Evolutionary conservation across 2,888 invertebrate genomes (phyloP).

Genomic region (Orgyia antiqua): DNA sequence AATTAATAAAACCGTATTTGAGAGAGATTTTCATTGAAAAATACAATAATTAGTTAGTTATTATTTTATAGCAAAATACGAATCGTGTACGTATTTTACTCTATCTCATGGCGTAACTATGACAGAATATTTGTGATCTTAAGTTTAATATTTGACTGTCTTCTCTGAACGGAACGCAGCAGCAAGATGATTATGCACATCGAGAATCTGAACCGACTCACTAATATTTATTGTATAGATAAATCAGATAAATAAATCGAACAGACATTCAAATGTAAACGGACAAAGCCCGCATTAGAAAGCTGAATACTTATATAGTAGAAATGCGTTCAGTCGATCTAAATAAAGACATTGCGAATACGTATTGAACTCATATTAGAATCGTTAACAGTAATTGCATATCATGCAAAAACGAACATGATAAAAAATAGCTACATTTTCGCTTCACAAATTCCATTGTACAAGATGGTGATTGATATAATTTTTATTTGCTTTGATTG

Average conservation of each 20-base stretch:
- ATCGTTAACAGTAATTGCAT: constrained; percentile 60
- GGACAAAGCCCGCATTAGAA: constrained; percentile 62
- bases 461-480: constrained; percentile 53
- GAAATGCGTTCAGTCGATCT: constrained; percentile 35
- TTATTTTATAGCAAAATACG: too few species aligned
- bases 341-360: constrained; percentile 45
- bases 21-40: too few species aligned
- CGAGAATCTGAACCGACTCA: too few species aligned
- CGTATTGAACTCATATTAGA: constrained; percentile 50
- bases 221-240: constrained; percentile 52
- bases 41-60: too few species aligned
- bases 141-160: too few species aligned
- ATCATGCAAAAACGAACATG: constrained; percentile 53
- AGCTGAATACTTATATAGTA: constrained; percentile 53
- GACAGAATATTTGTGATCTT: too few species aligned
- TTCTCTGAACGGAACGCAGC: constrained; percentile 33
- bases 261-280: constrained; percentile 31
- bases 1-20: too few species aligned
- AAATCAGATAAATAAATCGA: constrained; percentile 51
- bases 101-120: too few species aligned
- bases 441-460: constrained; percentile 43
- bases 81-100: too few species aligned
- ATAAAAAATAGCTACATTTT: constrained; percentile 46
- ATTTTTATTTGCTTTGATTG: constrained; percentile 64
- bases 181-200: constrained; percentile 42